Conservation (phyloP, 2,888 invertebrate species). For the Catocala fraxini region DNA sequence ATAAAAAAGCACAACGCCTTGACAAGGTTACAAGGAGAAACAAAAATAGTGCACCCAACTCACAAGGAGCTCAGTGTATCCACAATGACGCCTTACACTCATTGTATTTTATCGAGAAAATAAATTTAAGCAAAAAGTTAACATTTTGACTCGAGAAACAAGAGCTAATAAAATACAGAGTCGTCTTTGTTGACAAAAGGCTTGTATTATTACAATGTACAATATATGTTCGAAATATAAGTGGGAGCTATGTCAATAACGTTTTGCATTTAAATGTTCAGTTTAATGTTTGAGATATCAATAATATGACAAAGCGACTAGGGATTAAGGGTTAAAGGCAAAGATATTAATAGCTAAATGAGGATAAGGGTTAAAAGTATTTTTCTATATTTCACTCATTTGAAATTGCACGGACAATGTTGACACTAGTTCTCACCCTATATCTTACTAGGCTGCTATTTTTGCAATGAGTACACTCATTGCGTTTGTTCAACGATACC, state of each 20-base stretch:
- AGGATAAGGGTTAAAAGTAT: no score
- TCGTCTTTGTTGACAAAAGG: slow-evolving; percentile 27
- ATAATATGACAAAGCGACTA: no score
- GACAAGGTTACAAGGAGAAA: slow-evolving; percentile 25
- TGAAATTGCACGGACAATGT: no score
- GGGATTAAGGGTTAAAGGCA: no score
- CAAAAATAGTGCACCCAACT: slow-evolving; percentile 31
- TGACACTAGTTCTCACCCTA: no score
- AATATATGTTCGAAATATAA: slow-evolving; percentile 24
- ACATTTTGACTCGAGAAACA: slow-evolving; percentile 38
- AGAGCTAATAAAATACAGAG: slow-evolving; percentile 38
- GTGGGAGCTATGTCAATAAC: slow-evolving; percentile 15
- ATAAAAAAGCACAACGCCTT: slow-evolving; percentile 21
- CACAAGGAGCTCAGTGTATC: slow-evolving; percentile 41
- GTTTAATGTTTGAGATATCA: not conserved
- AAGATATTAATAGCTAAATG: no score
- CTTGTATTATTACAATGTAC: slow-evolving; percentile 34
- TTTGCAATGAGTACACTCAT: no score
- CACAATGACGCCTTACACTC: slow-evolving; percentile 33
- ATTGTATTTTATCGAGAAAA: slow-evolving; percentile 31
- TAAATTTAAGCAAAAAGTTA: slow-evolving; percentile 30
- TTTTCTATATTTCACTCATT: no score
- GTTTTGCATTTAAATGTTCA: slow-evolving; percentile 8
- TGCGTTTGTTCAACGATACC: no score
- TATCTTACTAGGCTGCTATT: no score